phyloP scores from a whole-genome alignment of 2,888 invertebrate species.

The Parnassius smintheus region DNA sequence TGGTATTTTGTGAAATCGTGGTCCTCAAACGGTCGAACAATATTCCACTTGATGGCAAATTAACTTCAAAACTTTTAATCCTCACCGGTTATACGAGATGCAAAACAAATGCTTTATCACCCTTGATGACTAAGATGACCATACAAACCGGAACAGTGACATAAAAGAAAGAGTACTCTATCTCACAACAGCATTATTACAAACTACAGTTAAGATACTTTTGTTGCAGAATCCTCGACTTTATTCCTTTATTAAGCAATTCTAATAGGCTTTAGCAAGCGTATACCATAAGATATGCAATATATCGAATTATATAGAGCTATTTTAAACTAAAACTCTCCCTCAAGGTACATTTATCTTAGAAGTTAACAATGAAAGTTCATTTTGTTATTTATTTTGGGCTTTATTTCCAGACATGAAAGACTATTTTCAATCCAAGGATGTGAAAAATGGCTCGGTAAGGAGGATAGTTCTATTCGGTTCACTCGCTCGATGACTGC shows the following conservation, averaged over 20 bases:
- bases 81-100: too few species aligned
- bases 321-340: constrained; percentile 66
- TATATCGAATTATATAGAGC: constrained; percentile 52
- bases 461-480: constrained; percentile 39
- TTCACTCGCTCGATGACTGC: constrained; percentile 39
- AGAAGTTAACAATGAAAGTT: constrained; percentile 58
- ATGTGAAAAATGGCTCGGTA: constrained; percentile 27
- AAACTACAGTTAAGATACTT: too few species aligned
- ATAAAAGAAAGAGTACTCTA: too few species aligned
- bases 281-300: constrained; percentile 46
- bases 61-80: too few species aligned
- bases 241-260: constrained; percentile 47
- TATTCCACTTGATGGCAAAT: too few species aligned
- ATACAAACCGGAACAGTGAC: too few species aligned
- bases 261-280: constrained; percentile 42
- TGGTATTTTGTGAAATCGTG: too few species aligned
- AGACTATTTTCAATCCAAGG: constrained; percentile 28
- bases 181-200: too few species aligned
- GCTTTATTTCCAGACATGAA: constrained; percentile 34
- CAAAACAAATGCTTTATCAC: too few species aligned
- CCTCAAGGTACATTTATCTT: constrained; percentile 61
- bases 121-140: too few species aligned
- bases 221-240: constrained; percentile 1
- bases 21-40: too few species aligned
- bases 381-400: constrained; percentile 33